Evolutionary conservation across 2,113 vertebrate genomes (phyloP), one percentile per base, ranked within the genome.

Genomic region (Centrocercus urophasianus): DNA sequence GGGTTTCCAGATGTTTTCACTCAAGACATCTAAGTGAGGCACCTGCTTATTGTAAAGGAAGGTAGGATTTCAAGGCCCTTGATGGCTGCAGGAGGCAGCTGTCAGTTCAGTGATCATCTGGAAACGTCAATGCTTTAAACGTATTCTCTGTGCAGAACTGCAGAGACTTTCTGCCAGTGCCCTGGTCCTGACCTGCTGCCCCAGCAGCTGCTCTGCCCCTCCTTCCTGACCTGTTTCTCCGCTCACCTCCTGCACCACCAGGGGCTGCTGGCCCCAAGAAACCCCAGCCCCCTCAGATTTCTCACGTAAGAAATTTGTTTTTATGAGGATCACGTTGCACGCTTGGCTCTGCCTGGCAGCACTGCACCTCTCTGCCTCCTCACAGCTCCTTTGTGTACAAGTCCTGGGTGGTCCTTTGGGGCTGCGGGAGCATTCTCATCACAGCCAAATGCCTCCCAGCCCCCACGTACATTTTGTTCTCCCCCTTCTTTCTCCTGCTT

Each of bases 141-240:
- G 32, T 8, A 6, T 84, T 76, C 43, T 13, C 60, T 5, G 32
- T 79, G 57, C 56, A 69, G 67, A 83, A 69, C 20, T 1, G 2
- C 54, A 43, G 66, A 73, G 60, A 32, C 67, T 32, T 27, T 79
- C 34, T 48, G 61, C 42, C 83, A 52, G 59, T 6, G 72, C 36
- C 70, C 56, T n/a, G 24, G 11, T 64, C 28, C 74, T 52, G 81
- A 70, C 43, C 59, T 54, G 34, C 36, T 14, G 34, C 30, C 34
- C 30, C 0, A 0, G 24, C 80, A 65, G 50, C 30, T 4, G 73
- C 28, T 34, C 24, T 88, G 61, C 40, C 15, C 50, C 56, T 59
- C 1, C 1, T 36, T 86, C 70, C 83, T 45, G 30, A 32, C 24
- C 50, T 32, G 56, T 28, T 4, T 0, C 15, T 42, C 60, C 0